These are phyloP conservation scores for Brachyhypopomus gauderio DNA, from an alignment of 2,113 vertebrate species.

Conservation along the genomic window DNA sequence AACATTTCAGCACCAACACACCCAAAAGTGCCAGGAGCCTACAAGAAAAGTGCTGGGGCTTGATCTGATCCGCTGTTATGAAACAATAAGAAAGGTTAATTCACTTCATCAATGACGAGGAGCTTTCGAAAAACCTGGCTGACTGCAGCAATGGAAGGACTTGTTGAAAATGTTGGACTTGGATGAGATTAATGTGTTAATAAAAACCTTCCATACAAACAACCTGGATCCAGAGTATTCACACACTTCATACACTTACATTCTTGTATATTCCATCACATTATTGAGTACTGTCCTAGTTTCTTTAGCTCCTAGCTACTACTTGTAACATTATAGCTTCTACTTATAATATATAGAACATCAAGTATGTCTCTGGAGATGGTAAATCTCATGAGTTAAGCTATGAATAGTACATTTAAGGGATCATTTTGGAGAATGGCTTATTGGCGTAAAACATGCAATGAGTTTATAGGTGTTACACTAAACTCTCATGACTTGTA, in stretches of 20 bases:
- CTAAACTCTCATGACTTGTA: not conserved
- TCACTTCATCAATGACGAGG: not conserved
- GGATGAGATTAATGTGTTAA: constrained; percentile 46
- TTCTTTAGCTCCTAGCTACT: constrained; percentile 3
- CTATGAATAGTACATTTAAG: constrained; percentile 30
- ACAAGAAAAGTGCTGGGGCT: not conserved
- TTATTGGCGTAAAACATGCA: not conserved
- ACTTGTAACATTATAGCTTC: not conserved
- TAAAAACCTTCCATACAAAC: constrained; percentile 32
- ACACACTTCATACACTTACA: constrained; percentile 24
- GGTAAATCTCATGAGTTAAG: constrained; percentile 9
- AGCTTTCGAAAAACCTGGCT: constrained; percentile 40
- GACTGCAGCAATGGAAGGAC: constrained; percentile 63
- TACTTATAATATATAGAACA: constrained; percentile 12
- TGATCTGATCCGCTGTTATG: not conserved
- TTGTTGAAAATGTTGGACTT: not conserved
- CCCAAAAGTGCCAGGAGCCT: not conserved
- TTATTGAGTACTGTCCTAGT: not conserved
- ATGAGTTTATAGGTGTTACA: not conserved
- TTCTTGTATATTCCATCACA: not conserved
- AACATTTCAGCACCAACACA: not conserved
- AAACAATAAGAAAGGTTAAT: not conserved
- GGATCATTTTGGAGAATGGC: constrained; percentile 17
- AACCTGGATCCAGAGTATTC: not conserved
- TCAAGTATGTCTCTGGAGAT: not conserved